phyloP scores from a whole-genome alignment of 2,888 invertebrate species.

The Lathronympha strigana region DNA sequence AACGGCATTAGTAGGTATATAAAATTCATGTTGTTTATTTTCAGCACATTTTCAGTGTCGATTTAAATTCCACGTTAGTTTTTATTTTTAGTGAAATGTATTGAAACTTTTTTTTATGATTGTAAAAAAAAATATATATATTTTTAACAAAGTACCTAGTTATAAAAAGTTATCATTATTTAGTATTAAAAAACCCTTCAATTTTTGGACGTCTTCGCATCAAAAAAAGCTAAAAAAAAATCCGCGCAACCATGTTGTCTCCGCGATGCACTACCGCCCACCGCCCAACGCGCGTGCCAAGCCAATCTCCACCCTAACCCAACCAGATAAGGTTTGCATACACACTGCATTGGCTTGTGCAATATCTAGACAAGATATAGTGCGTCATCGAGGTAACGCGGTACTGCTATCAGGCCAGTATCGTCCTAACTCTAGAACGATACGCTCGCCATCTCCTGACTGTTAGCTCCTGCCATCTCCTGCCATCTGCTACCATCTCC shows the following conservation, averaged over 20 bases:
- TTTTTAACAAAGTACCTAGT: too few species aligned
- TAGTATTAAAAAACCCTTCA: neutral
- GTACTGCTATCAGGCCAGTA: conserved; percentile 1
- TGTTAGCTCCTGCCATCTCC: too few species aligned
- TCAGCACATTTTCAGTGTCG: too few species aligned
- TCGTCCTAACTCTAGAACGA: neutral
- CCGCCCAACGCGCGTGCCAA: neutral
- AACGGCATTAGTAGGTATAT: too few species aligned
- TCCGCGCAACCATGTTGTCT: neutral
- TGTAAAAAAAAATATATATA: too few species aligned
- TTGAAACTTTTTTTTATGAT: too few species aligned
- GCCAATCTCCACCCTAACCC: neutral
- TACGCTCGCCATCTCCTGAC: neutral
- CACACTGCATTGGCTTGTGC: neutral
- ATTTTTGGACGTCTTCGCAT: neutral
- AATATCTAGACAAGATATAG: conserved; percentile 1
- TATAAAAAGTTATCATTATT: too few species aligned
- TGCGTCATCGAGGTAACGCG: neutral
- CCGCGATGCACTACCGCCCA: neutral
- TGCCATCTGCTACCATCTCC: too few species aligned
- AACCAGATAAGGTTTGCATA: neutral
- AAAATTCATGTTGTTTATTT: too few species aligned
- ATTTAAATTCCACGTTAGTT: too few species aligned
- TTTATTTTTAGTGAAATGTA: too few species aligned
- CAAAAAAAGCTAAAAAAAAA: too few species aligned